Evolutionary conservation across 2,888 invertebrate species (phyloP), one percentile per base, ranked within the genome.

Genomic region (Agelastica alni): DNA sequence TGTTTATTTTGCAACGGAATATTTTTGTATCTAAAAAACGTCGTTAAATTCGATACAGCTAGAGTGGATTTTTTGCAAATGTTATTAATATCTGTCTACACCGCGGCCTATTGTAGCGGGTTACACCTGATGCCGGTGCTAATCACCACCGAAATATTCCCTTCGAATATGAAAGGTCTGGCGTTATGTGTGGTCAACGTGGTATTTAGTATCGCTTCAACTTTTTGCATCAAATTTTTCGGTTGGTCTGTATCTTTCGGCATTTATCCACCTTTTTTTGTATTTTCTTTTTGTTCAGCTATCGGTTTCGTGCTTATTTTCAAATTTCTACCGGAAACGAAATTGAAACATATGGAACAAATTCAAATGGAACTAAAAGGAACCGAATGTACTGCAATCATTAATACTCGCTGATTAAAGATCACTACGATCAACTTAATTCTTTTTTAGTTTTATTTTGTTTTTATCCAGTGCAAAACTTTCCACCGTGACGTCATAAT

Each of bases 251-350:
- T 32, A 10, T 28, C 20, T 3, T 41, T 34, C 6, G 53, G 53
- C 2, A 9, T 16, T 17, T 53, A 34, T 13, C 36, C 47, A n/a
- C 53, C 53, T 4, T 53, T 53, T n/a, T 43, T 53, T 16, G 17
- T 47, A 6, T 53, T 47, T 32, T 37, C 45, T 1, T 5, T 20
- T 13, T 52, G 34, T 46, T n/a, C 46, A 7, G 14, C 18, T 2
- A 10, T 46, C 3, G 45, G 46, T 30, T 45, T 45, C n/a, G n/a
- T 12, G 12, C 13, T 49, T 1, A 7, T 41, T 5, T 41, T 9
- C 3, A 41, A 42, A 17, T 49, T 32, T 37, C 32, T 55, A 4
- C 44, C 41, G 1, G 55, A 55, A 39, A 55, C 55, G 1, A 55
- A 55, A 12, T 26, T 41, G 4, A 51, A 51, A 26, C 45, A 49